Evolutionary conservation across 2,113 vertebrate genomes (phyloP).

Genomic region (Anoura caudifer): DNA sequence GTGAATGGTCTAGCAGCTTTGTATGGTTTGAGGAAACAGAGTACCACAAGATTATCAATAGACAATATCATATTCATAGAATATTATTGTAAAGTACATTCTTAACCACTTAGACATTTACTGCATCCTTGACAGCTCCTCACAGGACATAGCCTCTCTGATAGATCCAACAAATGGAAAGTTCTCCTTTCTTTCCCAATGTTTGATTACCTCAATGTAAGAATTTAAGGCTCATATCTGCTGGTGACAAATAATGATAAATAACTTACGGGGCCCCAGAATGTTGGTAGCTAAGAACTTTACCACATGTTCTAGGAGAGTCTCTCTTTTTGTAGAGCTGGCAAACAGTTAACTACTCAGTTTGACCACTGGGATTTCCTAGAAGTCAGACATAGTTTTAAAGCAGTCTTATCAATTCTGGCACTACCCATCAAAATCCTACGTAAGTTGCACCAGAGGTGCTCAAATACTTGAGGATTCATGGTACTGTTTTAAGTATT

Average conservation of each 20-base stretch:
- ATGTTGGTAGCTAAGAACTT: not conserved
- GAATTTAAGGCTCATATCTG: conserved; percentile 27
- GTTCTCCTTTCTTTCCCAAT: not conserved
- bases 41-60: not conserved
- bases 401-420: not conserved
- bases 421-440: not conserved
- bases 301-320: not conserved
- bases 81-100: not conserved
- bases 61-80: not conserved
- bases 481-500: not conserved
- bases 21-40: not conserved
- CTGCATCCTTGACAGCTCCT: not conserved
- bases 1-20: not conserved
- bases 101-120: not conserved
- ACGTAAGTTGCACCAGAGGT: not conserved
- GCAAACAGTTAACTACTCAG: not conserved
- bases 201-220: not conserved
- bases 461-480: not conserved
- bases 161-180: not conserved
- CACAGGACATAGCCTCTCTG: not conserved
- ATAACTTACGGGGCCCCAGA: not conserved
- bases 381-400: not conserved
- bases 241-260: not conserved
- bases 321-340: not conserved
- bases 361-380: not conserved